Evolutionary conservation across 2,888 invertebrate genomes (phyloP), one percentile per base, ranked within the genome.

Genomic region (Ceraclea dissimilis): DNA sequence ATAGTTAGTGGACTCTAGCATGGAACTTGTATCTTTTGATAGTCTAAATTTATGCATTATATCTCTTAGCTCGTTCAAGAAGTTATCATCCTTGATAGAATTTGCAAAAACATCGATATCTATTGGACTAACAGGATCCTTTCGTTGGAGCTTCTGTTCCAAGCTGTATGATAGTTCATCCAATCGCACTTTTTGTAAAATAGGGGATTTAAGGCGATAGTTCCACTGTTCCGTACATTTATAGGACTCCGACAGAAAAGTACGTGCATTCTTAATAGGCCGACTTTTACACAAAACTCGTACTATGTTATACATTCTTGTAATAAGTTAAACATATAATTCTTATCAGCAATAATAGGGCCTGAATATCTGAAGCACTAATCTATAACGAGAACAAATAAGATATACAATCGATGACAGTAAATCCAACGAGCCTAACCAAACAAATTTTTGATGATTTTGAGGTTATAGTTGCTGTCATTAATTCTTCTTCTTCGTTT

Each of bases 101-200:
- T 92, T 90, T 0, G 84, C 84, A 70, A 88, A 90, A 64, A 93
- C 78, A 67, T 93, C 93, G 8, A 93, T 80, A 70, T 93, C 93
- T 21, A 93, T 79, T 2, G 89, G 84, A 70, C 84, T 86, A 16
- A 88, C 79, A 63, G 79, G 78, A 16, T 81, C 82, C 56, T 77
- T 77, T 39, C 75, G 78, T 47, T 81, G 74, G 66, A 81, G 85
- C 62, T 81, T 82, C 64, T 83, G 81, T 57, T 89, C 86, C 44
- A 93, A 65, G 58, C 85, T 81, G 65, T 82, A 73, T 67, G 85
- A 90, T 62, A 91, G 80, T 64, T 85, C 82, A 60, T 82, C 83
- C 54, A 81, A 61, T 64, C 85, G 83, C 26, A 90, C 73, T 68
- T 79, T 80, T 61, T 76, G 71, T 43, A 90, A 66, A 33, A 88